phyloP scores from a whole-genome alignment of 2,797 vertebrate genomes.

The Gallinago solitaria region DNA sequence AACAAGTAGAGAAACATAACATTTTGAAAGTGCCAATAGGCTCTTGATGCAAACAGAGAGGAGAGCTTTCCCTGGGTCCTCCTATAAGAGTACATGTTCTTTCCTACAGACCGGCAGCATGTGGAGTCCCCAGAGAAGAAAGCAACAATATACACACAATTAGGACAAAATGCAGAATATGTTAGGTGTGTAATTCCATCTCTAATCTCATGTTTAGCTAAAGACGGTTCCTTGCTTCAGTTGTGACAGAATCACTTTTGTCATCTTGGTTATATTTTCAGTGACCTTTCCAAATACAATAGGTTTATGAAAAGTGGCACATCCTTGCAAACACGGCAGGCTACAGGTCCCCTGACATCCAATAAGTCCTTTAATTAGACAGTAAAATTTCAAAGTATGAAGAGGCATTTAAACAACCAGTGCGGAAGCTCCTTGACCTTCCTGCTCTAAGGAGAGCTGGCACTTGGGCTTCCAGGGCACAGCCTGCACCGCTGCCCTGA shows the following conservation, averaged over 20 bases:
- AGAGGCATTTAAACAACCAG: background rate
- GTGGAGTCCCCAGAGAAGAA: background rate
- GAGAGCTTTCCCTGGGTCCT: background rate
- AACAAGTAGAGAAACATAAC: background rate
- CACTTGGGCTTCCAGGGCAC: background rate
- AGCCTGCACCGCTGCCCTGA: background rate
- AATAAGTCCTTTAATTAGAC: background rate
- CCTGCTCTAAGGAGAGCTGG: background rate
- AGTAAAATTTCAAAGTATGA: background rate
- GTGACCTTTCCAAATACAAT: background rate
- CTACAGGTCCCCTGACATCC: background rate
- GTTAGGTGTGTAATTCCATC: background rate
- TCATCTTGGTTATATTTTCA: background rate
- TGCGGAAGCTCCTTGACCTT: background rate
- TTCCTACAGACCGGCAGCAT: background rate
- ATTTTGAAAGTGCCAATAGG: background rate
- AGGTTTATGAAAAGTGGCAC: background rate
- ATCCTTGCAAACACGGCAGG: background rate
- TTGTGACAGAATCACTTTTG: background rate
- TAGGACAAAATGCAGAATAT: background rate
- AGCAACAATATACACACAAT: background rate
- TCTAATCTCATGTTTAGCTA: background rate
- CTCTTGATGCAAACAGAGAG: background rate
- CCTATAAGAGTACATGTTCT: background rate
- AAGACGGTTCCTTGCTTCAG: background rate